Conservation (phyloP, 2,888 invertebrate species). For the Catocala fraxini region DNA sequence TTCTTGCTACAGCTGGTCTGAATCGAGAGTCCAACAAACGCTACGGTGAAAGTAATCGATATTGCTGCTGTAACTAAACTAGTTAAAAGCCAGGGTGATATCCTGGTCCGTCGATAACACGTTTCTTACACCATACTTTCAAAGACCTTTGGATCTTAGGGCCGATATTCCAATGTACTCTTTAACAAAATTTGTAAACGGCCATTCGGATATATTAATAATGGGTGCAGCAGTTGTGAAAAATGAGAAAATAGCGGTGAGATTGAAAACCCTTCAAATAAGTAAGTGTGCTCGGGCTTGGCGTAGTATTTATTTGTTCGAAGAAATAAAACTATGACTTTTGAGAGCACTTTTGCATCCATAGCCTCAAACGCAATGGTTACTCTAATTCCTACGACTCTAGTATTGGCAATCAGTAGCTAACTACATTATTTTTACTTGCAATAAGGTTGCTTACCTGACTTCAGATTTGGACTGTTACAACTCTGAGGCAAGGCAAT, state of each 20-base stretch:
- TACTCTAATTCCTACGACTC: too few relatives aligned
- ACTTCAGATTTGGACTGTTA: too few relatives aligned
- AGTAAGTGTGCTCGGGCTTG: slow-evolving; percentile 1
- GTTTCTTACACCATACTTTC: slow-evolving; percentile 95
- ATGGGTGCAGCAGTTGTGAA: slow-evolving; percentile 97
- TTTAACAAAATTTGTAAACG: slow-evolving; percentile 99
- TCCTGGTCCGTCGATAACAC: slow-evolving; percentile 47
- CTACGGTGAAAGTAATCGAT: slow-evolving; percentile 95
- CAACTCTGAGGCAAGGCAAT: too few relatives aligned
- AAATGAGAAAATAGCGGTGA: slow-evolving; percentile 89
- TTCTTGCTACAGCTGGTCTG: slow-evolving; percentile 91
- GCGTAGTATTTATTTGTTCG: too few relatives aligned
- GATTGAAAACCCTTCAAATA: slow-evolving; percentile 10
- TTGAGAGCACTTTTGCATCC: too few relatives aligned
- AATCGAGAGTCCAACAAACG: slow-evolving; percentile 99
- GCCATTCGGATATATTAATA: slow-evolving; percentile 98
- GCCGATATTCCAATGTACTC: slow-evolving; percentile 97
- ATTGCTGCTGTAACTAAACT: slow-evolving; percentile 90
- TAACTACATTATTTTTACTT: too few relatives aligned
- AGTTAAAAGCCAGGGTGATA: slow-evolving; percentile 75
- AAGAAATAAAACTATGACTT: too few relatives aligned
- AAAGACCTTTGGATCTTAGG: slow-evolving; percentile 96
- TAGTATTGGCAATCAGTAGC: too few relatives aligned
- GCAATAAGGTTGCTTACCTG: too few relatives aligned
- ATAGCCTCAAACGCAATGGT: too few relatives aligned